These are phyloP conservation scores for Rousettus madagascariensis DNA, from an alignment of 2,797 vertebrate genomes.

Conservation along the genomic window DNA sequence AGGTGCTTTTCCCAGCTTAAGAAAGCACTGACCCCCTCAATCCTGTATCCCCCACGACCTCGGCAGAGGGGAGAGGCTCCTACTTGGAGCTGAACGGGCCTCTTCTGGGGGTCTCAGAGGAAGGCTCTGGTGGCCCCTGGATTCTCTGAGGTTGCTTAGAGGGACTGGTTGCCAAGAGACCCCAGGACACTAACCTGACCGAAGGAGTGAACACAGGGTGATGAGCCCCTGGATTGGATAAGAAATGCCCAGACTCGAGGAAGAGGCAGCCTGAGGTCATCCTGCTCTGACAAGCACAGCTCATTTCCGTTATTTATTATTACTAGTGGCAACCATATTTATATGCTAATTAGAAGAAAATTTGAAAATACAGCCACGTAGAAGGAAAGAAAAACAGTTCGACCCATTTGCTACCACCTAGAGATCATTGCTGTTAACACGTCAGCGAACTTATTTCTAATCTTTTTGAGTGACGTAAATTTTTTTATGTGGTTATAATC, in stretches of 20 bases:
- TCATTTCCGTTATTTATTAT: background rate
- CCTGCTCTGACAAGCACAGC: background rate
- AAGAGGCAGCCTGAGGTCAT: background rate
- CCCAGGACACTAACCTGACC: background rate
- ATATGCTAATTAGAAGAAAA: background rate
- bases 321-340: background rate
- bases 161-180: background rate
- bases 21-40: background rate
- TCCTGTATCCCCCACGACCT: conserved; percentile 34
- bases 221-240: background rate
- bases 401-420: background rate
- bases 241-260: background rate
- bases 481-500: background rate
- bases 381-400: background rate
- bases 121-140: background rate
- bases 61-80: background rate
- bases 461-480: background rate
- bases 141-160: background rate
- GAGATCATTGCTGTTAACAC: too few relatives aligned
- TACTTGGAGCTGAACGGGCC: rapidly evolving
- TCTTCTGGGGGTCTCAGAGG: background rate
- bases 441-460: background rate
- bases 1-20: conserved; percentile 69
- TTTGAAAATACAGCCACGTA: background rate
- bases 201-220: background rate